phyloP scores from a whole-genome alignment of 2,888 invertebrate genomes.

The Mellilla xanthometata region DNA sequence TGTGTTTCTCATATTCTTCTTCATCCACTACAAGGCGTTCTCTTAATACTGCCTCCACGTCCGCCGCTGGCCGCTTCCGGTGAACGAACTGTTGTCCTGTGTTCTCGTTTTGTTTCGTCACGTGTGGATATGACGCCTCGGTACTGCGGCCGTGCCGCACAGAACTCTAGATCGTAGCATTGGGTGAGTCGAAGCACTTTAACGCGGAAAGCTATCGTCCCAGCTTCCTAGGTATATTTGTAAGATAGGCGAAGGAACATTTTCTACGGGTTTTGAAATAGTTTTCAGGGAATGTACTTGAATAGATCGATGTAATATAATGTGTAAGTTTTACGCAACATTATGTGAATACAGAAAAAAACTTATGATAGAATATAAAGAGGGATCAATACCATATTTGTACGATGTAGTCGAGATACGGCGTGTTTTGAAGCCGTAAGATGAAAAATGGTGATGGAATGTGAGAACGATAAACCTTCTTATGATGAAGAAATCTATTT shows the following conservation, averaged over 20 bases:
- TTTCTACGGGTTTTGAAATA: constrained; percentile 76
- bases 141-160: too few species aligned
- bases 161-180: constrained; percentile 51
- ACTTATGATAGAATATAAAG: constrained; percentile 65
- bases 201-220: constrained; percentile 45
- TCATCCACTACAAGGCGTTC: constrained; percentile 96
- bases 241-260: constrained; percentile 46
- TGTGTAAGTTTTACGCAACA: constrained; percentile 44
- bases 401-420: constrained; percentile 34
- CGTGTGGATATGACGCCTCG: too few species aligned
- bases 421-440: constrained; percentile 8
- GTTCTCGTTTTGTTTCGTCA: constrained; percentile 52
- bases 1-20: constrained; percentile 97
- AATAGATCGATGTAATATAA: constrained; percentile 48
- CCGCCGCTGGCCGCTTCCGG: constrained; percentile 53
- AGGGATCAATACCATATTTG: constrained; percentile 69
- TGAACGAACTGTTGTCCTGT: constrained; percentile 54
- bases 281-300: constrained; percentile 53
- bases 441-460: constrained; percentile 7
- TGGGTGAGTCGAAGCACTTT: constrained; percentile 39
- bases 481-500: constrained; percentile 64
- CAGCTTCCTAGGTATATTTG: constrained; percentile 49
- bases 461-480: constrained; percentile 21
- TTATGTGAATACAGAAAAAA: constrained; percentile 56
- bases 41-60: constrained; percentile 79